Evolutionary conservation across 1,140 invertebrate genomes (phyloP).

Genomic region (Lethrus apterus): DNA sequence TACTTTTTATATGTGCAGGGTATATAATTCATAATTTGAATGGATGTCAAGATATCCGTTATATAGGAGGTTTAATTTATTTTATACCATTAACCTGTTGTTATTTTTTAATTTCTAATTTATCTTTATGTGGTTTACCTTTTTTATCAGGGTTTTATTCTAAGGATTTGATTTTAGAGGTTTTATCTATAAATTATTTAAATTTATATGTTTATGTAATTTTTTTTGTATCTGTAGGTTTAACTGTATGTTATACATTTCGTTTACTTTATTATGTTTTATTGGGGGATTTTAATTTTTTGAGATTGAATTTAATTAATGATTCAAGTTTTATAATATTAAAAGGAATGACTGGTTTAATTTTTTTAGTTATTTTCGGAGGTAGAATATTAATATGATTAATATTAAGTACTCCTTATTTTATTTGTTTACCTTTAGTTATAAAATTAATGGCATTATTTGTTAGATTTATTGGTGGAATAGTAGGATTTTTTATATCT

Average conservation of each 20-base stretch:
- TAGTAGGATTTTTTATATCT: conserved; percentile 40
- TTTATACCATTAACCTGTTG: conserved; percentile 41
- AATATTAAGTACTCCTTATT: conserved; percentile 33
- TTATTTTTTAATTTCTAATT: conserved; percentile 46
- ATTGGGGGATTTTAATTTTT: conserved; percentile 43
- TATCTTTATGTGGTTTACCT: conserved; percentile 48
- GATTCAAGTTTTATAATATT: conserved; percentile 45
- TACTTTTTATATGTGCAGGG: conserved; percentile 55
- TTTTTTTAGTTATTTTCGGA: conserved; percentile 44
- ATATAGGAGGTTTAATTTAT: conserved; percentile 42
- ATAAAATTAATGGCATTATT: conserved; percentile 43
- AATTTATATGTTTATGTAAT: conserved; percentile 47
- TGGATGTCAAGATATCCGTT: conserved; percentile 57
- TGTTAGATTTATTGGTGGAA: conserved; percentile 38
- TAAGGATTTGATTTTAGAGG: conserved; percentile 56
- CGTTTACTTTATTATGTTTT: conserved; percentile 49
- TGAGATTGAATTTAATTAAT: conserved; percentile 39
- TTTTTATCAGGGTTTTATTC: conserved; percentile 59
- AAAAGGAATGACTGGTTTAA: conserved; percentile 44
- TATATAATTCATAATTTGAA: conserved; percentile 53
- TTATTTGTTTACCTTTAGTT: conserved; percentile 44
- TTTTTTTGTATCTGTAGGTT: conserved; percentile 47
- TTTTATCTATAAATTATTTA: conserved; percentile 42
- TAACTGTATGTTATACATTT: conserved; percentile 48
- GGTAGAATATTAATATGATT: conserved; percentile 33